Base-by-base conservation (phyloP, 2,113 vertebrate genomes). In the Anguilla japonica region DNA sequence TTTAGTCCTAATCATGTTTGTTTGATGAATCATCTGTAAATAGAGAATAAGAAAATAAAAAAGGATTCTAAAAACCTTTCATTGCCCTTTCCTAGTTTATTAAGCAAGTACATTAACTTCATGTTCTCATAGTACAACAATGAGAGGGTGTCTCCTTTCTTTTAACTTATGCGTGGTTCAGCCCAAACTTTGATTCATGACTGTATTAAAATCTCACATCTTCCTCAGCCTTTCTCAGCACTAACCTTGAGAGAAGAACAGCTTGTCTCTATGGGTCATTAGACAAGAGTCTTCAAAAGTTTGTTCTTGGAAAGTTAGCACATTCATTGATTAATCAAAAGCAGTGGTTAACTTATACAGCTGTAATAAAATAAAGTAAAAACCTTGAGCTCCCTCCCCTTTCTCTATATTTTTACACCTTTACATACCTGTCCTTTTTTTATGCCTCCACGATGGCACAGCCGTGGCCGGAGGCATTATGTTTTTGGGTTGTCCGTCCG, bases 191-290 rank as follows among this genome's bases (percentile, higher is more conserved):
- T 87, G 86, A 87, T 87, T 87, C 82, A 87, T 87, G 63, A 78
- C 86, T 87, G 86, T 79, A 83, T 87, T 83, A 79, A 87, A 41
- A 83, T 79, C 6, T 15, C 22, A 18, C 85, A 16, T 50, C 16
- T 88, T 63, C 63, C 63, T 13, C 18, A 50, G 60, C 60, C 85
- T 89, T 53, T 41, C 41, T 85, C 79, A 26, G 67, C 88, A 90
- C 88, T 91, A 89, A 90, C 89, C 91, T 90, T 91, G 88, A 91
- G 71, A 86, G 88, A 60, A 85, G 80, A n/a, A 81, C 87, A 81
- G 14, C 83, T 79, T 79, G 43, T 84, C 85, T 91, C 79, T 78
- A 84, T 85, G 88, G 85, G 87, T 85, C 89, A 90, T 91, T 90
- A 88, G 43, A 89, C 81, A 86, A 53, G 34, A 88, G 39, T 83